Conservation (phyloP, 2,113 vertebrate species). For the Fukomys damarensis region DNA sequence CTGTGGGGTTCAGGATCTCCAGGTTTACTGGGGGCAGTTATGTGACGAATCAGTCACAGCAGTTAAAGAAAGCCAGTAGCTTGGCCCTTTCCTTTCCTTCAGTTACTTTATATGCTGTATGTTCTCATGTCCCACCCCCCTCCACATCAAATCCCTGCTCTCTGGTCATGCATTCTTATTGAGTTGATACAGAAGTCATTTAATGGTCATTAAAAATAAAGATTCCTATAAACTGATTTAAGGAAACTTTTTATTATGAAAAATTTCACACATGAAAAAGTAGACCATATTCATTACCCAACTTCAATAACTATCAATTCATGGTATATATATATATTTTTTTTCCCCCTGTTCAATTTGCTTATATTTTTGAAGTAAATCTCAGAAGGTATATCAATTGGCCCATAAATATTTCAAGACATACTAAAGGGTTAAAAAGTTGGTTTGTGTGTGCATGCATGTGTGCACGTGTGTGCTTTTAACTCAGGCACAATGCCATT, state of each 20-base stretch:
- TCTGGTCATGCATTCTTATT: neutral
- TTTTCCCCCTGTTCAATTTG: neutral
- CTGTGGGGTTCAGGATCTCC: neutral
- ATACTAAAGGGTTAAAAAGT: neutral
- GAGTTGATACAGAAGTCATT: neutral
- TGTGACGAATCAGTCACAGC: neutral
- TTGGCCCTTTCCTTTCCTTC: neutral
- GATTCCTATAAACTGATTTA: neutral
- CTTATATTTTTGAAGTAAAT: neutral
- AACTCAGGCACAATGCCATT: neutral
- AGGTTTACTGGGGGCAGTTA: neutral
- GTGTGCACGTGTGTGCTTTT: neutral
- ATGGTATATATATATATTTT: neutral
- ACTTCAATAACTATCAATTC: neutral
- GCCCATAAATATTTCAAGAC: neutral
- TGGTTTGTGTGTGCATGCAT: neutral
- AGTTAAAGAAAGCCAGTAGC: neutral
- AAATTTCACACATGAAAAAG: constrained; percentile 23
- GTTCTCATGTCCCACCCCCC: neutral
- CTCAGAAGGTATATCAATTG: neutral
- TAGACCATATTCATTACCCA: neutral
- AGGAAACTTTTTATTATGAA: constrained; percentile 23
- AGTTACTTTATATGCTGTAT: neutral
- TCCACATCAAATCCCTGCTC: neutral
- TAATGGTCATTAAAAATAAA: neutral